These are phyloP conservation scores for Calyptommatus sinebrachiatus DNA, from an alignment of 2,113 vertebrate species.

Conservation along the genomic window DNA sequence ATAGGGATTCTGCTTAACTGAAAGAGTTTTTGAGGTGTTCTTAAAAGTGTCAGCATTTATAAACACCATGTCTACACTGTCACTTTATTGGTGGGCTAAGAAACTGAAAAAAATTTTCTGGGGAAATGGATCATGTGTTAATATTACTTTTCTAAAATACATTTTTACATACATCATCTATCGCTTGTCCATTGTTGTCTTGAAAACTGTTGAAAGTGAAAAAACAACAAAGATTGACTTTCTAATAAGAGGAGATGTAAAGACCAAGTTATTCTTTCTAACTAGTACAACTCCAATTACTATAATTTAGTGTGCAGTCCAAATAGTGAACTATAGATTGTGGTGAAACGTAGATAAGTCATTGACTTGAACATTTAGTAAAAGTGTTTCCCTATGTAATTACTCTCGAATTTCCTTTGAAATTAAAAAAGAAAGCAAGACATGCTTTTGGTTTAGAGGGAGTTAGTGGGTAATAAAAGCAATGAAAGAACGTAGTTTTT, in stretches of 20 bases:
- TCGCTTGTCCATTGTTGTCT: no score
- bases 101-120: background rate
- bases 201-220: background rate
- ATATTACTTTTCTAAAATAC: background rate
- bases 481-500: background rate
- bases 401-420: background rate
- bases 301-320: background rate
- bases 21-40: background rate
- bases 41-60: background rate
- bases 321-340: background rate
- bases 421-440: no score
- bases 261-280: background rate
- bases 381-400: background rate
- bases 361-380: background rate
- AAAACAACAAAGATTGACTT: background rate
- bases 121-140: background rate
- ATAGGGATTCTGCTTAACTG: background rate
- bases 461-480: background rate
- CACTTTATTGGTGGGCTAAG: background rate
- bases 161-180: background rate
- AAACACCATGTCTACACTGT: background rate
- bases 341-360: background rate
- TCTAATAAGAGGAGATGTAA: background rate
- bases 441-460: no score
- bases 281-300: background rate